Evolutionary conservation across 2,888 invertebrate species (phyloP), one percentile per base, ranked within the genome.

Genomic region (Chironomus tentans): DNA sequence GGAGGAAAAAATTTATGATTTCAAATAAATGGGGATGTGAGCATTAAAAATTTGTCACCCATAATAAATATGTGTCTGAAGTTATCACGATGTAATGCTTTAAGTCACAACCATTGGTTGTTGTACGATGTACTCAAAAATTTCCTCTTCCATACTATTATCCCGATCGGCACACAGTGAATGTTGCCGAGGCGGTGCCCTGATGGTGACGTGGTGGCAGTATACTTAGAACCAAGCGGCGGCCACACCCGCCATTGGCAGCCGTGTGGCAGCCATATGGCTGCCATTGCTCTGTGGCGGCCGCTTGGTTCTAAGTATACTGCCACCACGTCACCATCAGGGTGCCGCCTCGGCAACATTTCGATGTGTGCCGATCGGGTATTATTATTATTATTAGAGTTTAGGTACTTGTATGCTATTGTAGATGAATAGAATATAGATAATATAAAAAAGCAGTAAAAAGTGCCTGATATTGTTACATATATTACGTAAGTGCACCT

Each of bases 31-130:
- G 72, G 62, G 71, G 28, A 46, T 74, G 74, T 74, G 62, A 47
- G 68, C 74, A 74, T 74, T 73, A 74, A 74, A 74, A 74, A 74
- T 74, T 74, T 74, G 74, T 74, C 74, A 74, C 74, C 65, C 68
- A 48, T 68, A 74, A 74, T 74, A 74, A 74, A 74, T 74, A 74
- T 38, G 38, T 62, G 72, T 48, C 48, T 46, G n/a, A 65, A 62
- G 65, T 73, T 73, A 73, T 71, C 71, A 50, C 56, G 56, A 56
- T 56, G 56, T 65, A 65, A 65, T 65, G 65, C 12, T 65, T 21
- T 2, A 15, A 56, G 56, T 56, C 15, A 18, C 56, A 15, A n/a
- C n/a, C 56, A 56, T 56, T 56, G 56, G n/a, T 56, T 56, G 56
- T 56, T 12, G 56, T 38, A 38, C 38, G 18, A 56, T 15, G 18